phyloP scores from a whole-genome alignment of 2,797 vertebrate genomes.

The Sternotherus odoratus region DNA sequence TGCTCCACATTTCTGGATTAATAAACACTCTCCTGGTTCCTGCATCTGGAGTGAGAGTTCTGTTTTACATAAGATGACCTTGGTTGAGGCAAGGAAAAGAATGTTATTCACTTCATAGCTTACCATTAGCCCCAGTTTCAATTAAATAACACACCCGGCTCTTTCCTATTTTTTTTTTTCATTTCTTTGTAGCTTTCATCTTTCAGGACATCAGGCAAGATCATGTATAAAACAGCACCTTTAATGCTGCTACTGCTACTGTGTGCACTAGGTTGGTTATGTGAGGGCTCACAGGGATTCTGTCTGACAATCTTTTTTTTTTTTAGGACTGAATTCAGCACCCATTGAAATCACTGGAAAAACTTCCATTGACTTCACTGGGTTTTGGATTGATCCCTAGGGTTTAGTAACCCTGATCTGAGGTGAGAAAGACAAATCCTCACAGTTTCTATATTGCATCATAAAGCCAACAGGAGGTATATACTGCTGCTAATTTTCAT shows the following conservation, averaged over 20 bases:
- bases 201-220: slow-evolving; percentile 52
- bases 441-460: slow-evolving; percentile 6
- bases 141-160: slow-evolving; percentile 5
- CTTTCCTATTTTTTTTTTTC: not conserved
- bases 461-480: not conserved
- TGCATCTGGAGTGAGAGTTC: slow-evolving; percentile 70
- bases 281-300: not conserved
- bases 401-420: slow-evolving; percentile 45
- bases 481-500: not conserved
- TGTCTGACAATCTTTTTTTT: slow-evolving; percentile 4
- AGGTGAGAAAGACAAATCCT: not conserved
- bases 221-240: slow-evolving; percentile 42
- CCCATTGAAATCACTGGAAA: slow-evolving; percentile 11
- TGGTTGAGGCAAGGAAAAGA: slow-evolving; percentile 51
- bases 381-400: not conserved
- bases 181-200: slow-evolving; percentile 56
- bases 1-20: slow-evolving; percentile 70
- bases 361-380: not conserved
- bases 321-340: slow-evolving; percentile 13
- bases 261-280: not conserved
- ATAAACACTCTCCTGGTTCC: slow-evolving; percentile 77
- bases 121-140: slow-evolving; percentile 44
- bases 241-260: slow-evolving; percentile 4
- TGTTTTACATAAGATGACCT: slow-evolving; percentile 79
- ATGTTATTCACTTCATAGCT: slow-evolving; percentile 69